Evolutionary conservation across 2,113 vertebrate genomes (phyloP), one percentile per base, ranked within the genome.

Genomic region (Calyptomena viridis): DNA sequence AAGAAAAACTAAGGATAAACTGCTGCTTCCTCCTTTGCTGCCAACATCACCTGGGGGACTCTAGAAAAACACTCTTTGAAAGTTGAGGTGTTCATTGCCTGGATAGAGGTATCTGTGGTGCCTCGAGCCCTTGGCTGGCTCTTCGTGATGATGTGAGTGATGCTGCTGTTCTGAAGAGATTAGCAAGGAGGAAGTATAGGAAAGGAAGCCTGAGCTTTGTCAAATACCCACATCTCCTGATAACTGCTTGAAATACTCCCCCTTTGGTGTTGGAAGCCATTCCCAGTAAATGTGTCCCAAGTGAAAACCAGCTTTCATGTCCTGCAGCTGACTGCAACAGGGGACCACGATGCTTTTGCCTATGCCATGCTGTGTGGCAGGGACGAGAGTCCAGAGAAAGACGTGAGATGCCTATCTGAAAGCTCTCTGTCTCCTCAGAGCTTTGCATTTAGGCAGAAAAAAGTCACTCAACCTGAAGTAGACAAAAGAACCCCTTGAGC

Each of bases 331-430:
- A 17, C 33, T 37, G 42, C 59, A 50, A 21, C 40, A 44, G 42
- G 33, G 0, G 0, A 30, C 37, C 59, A 11, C 0, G 0, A 21
- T 9, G 42, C 40, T 44, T 21, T 46, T 35, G 33, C 47, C 74
- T 39, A 33, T 4, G 44, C 27, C 0, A 1, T 24, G 13, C 31
- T 35, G 50, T 22, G 55, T 19, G 60, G 23, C 23, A 52, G 67
- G 28, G 37, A 47, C 8, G 15, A 87, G 30, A 28, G 14, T 49
- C 53, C 28, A 14, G 24, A 77, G 39, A 33, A 82, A 17, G n/a
- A 37, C 31, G 40, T n/a, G 63, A 78, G 59, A 56, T 66, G 46
- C 62, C 30, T 64, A 63, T 52, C 67, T 81, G 72, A 69, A 72
- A 76, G 39, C 28, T 89, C 39, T 68, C 2, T 7, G 5, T 49